Conservation (phyloP, 2,113 vertebrate species). For the Aptenodytes forsteri region DNA sequence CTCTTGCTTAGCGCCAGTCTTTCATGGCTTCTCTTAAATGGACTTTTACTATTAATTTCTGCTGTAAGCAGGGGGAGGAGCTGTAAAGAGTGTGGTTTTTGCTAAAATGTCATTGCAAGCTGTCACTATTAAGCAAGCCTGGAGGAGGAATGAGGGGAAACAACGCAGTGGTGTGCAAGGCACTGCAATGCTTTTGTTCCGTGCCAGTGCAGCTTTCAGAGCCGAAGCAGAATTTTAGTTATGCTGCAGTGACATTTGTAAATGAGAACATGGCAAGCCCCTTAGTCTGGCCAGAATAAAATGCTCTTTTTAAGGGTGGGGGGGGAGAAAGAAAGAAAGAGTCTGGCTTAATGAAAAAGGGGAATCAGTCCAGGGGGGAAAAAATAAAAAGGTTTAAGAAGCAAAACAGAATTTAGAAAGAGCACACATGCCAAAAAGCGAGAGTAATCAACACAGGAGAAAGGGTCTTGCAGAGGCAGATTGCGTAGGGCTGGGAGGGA, state of each 20-base stretch:
- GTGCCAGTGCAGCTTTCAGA: slow-evolving; percentile 7
- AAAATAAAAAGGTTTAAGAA: not conserved
- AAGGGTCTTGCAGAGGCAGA: not conserved
- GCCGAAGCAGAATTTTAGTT: not conserved
- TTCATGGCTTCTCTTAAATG: not conserved
- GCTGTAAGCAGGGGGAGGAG: not conserved
- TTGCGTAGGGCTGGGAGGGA: not conserved
- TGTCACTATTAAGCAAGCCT: not conserved
- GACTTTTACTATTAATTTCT: not conserved
- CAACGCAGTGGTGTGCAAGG: not conserved
- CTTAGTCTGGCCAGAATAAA: slow-evolving; percentile 15
- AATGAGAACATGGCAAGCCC: slow-evolving; percentile 26
- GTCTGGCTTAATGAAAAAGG: slow-evolving; percentile 6
- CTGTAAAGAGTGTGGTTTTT: not conserved
- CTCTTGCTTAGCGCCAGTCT: not conserved
- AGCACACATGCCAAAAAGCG: not conserved
- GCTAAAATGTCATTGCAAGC: slow-evolving; percentile 44
- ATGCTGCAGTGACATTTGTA: slow-evolving; percentile 55
- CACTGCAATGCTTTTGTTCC: slow-evolving; percentile 37
- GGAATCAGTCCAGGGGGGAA: not conserved
- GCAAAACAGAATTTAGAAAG: slow-evolving; percentile 1
- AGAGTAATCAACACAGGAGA: not conserved
- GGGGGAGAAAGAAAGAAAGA: too few species aligned
- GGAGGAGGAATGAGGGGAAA: not conserved
- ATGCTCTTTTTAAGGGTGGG: slow-evolving; percentile 16